Evolutionary conservation across 1,140 invertebrate species (phyloP).

Genomic region (Caerostris darwini): DNA sequence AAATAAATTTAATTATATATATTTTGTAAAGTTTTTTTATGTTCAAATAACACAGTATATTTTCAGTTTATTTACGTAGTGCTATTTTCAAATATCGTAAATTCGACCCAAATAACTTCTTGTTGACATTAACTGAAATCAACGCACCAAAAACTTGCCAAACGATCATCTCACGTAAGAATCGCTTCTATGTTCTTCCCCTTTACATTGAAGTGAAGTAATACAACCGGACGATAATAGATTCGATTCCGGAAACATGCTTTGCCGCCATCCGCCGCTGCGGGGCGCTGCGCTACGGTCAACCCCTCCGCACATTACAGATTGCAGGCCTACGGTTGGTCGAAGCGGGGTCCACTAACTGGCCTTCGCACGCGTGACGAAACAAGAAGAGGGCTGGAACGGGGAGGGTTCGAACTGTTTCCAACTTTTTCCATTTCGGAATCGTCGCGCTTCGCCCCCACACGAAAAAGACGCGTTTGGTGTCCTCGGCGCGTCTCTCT

Average conservation of each 20-base stretch:
- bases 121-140: neutral
- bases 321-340: constrained; percentile 27
- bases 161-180: neutral
- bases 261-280: neutral
- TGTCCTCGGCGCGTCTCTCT: neutral
- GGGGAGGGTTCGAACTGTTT: constrained; percentile 61
- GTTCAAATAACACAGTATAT: too few species aligned
- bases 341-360: neutral
- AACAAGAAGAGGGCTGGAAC: constrained; percentile 11
- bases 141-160: neutral
- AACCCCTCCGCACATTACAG: neutral
- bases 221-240: neutral
- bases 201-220: neutral
- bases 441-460: neutral
- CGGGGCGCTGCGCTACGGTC: constrained; percentile 70
- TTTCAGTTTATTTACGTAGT: too few species aligned
- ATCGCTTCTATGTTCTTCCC: neutral
- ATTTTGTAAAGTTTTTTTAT: too few species aligned
- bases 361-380: constrained; percentile 43
- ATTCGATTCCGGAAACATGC: constrained; percentile 22
- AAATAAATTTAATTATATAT: too few species aligned
- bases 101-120: too few species aligned
- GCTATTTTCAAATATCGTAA: too few species aligned
- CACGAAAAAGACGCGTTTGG: neutral
- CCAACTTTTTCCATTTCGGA: constrained; percentile 23